These are phyloP conservation scores for Leucophenga maculata DNA, from an alignment of 2,888 invertebrate genomes.

Conservation along the genomic window DNA sequence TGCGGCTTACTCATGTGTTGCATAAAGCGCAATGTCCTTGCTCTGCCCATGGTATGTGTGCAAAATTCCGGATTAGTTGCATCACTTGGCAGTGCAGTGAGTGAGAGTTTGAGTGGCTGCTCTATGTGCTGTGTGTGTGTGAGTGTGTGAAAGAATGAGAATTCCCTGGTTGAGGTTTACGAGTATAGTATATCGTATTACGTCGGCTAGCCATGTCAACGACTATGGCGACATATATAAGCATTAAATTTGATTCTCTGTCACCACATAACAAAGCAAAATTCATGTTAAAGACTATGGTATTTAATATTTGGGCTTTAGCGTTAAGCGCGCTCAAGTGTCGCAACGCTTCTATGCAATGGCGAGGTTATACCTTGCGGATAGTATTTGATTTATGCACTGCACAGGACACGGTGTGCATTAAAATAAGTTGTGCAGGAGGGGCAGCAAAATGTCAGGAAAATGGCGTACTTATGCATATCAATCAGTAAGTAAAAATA, in stretches of 20 bases:
- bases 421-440: background rate
- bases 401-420: background rate
- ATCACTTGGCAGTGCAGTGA: slow-evolving; percentile 12
- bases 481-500: too few relatives aligned
- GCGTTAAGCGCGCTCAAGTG: background rate
- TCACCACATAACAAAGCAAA: background rate
- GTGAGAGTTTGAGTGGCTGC: too few relatives aligned
- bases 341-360: background rate
- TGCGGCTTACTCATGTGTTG: background rate
- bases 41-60: slow-evolving; percentile 15
- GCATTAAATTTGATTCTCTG: slow-evolving; percentile 16
- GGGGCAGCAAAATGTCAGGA: too few relatives aligned
- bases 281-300: slow-evolving; percentile 33
- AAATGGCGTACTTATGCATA: too few relatives aligned
- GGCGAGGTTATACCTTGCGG: background rate
- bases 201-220: slow-evolving; percentile 7
- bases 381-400: slow-evolving; percentile 3
- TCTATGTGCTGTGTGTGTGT: too few relatives aligned
- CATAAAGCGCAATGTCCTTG: background rate
- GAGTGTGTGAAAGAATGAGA: too few relatives aligned
- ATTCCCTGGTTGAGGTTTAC: background rate
- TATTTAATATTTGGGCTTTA: slow-evolving; percentile 56
- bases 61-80: slow-evolving; percentile 46
- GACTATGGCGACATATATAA: slow-evolving; percentile 5
- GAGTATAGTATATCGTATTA: background rate